Percentiles rank a stretch among this genome's conserved stretches.
Evolutionary conservation across 2,888 invertebrate species (phyloP).

Genomic region (Keiferia lycopersicella): DNA sequence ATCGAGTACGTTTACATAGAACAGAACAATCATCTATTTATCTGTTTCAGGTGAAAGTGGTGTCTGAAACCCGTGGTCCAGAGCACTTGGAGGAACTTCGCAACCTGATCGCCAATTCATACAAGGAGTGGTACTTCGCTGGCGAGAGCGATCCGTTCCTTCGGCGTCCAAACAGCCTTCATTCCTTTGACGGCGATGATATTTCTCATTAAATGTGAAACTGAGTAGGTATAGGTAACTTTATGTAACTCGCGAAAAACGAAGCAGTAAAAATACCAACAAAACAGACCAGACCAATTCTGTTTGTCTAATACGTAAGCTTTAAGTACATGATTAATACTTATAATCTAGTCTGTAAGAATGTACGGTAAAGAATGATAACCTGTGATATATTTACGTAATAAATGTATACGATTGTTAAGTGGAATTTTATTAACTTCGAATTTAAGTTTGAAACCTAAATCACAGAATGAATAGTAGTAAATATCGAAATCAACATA

Average conservation of each 20-base stretch:
- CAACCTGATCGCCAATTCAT: slow-evolving; percentile 70
- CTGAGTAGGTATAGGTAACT: no score
- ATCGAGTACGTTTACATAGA: no score
- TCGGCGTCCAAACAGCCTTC: slow-evolving; percentile 48
- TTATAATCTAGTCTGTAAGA: not conserved
- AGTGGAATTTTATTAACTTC: not conserved
- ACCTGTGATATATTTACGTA: slow-evolving; percentile 6
- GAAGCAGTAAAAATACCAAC: no score
- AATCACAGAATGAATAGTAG: no score
- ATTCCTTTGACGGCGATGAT: slow-evolving; percentile 51
- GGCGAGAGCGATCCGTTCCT: slow-evolving; percentile 48
- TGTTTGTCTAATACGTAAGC: no score
- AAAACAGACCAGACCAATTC: no score
- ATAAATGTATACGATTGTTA: not conserved
- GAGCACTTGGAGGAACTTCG: slow-evolving; percentile 84
- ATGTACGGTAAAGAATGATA: not conserved
- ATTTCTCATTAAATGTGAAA: slow-evolving; percentile 35
- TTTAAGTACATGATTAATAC: no score
- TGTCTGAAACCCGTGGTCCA: slow-evolving; percentile 93
- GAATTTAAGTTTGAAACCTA: no score
- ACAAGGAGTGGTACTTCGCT: slow-evolving; percentile 82
- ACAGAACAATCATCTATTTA: no score
- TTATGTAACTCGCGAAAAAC: not conserved
- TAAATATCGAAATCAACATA: no score
- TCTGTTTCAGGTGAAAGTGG: slow-evolving; percentile 87